Base-by-base conservation (phyloP, 2,888 invertebrate genomes). In the Trichacis sp. region DNA sequence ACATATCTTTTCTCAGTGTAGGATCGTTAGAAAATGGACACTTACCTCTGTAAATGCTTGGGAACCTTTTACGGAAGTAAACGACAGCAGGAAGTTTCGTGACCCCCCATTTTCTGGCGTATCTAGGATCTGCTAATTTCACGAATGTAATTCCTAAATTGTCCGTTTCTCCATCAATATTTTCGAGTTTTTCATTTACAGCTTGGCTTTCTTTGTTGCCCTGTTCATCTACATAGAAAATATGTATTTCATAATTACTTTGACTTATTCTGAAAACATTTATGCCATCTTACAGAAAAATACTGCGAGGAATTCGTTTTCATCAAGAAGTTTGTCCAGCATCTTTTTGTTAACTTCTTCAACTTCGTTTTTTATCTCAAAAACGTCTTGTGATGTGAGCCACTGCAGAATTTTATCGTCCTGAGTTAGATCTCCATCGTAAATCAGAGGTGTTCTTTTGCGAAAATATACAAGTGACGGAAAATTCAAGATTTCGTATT, bases 271-370 rank as follows among this genome's bases (percentile, higher is more conserved):
- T n/a, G n/a, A n/a, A n/a, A n/a, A n/a, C n/a, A n/a, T n/a, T n/a
- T n/a, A n/a, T n/a, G n/a, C n/a, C n/a, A 42, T 89, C 93, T 91
- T 88, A 97, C 97, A 98, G 85, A 97, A 97, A 84, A 94, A 97
- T 53, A 98, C 96, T 4, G 96, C 93, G 49, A 98, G 88, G 80
- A 96, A 97, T 86, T 97, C 97, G 77, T 96, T 96, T 83, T 97
- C 97, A 72, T 96, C 95, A 52, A 97, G 85, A 15, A 97, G 86
- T 85, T 97, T 97, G 79, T 97, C 96, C 77, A 97, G 87, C 95
- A 97, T 97, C 86, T 97, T 96, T 68, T 94, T 91, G 85, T 97
- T 97, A 6, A 98, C 97, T 83, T 97, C 97, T 84, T 97, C 97
- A 78, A 97, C 97, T 88, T 96, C 96, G 80, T 96, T 96, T 87